Evolutionary conservation across 1,140 invertebrate species (phyloP), one percentile per base, ranked within the genome.

Genomic region (Ephestia elutella): DNA sequence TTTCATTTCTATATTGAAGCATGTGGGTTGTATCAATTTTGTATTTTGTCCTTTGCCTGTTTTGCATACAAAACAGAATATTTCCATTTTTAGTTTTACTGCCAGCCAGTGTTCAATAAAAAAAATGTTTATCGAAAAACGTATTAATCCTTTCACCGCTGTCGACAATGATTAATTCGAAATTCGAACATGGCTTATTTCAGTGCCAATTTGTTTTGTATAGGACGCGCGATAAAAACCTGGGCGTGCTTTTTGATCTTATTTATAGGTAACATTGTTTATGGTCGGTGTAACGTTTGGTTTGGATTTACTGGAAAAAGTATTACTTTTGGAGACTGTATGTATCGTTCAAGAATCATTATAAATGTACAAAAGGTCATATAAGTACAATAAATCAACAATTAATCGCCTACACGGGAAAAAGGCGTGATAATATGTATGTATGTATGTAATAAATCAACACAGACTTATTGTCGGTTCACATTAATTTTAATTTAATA

Each of bases 121-220:
- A 44, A 15, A 44, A 44, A 44, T 15, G 32, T 35, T 35, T 35
- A 35, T 35, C 32, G 38, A 44, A 15, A 44, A 44, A 44, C n/a
- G 10, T 17, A 44, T 25, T 25, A 32, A 32, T 32, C n/a, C 13
- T n/a, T 44, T 44, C 15, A 17, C 15, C 15, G 13, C 38, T 17
- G 15, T 44, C 38, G 38, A 15, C 13, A 44, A 44, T 44, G 38
- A 44, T 44, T 44, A 44, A 44, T 44, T 44, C n/a, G 38, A 44
- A 44, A 15, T 44, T 15, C 38, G 38, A 44, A 44, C 38, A 44
- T 44, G 38, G 38, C 38, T 44, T 44, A 44, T 44, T 44, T 44
- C 38, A 44, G 38, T 10, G 38, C 38, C 38, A 44, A 44, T 44
- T 44, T 44, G 38, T 44, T 44, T 44, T 44, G 38, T 44, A 44